Evolutionary conservation across 2,113 vertebrate species (phyloP).

Genomic region (Lipotes vexillifer): DNA sequence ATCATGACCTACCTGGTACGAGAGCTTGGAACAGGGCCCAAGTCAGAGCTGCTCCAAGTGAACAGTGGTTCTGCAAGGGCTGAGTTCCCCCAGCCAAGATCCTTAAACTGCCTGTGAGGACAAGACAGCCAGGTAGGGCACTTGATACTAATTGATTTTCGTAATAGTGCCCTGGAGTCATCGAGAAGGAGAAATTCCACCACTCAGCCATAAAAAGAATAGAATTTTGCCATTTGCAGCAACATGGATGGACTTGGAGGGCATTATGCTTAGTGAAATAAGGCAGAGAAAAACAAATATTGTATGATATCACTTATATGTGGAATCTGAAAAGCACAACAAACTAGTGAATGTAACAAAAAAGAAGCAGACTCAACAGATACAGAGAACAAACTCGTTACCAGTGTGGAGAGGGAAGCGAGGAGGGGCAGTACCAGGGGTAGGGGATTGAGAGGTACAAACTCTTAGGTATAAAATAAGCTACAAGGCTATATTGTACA

Average conservation of each 20-base stretch:
- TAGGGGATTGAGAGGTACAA: not conserved
- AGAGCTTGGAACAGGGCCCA: not conserved
- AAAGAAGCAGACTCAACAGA: not conserved
- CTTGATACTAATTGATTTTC: not conserved
- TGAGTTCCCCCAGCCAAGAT: not conserved
- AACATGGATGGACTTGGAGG: not conserved
- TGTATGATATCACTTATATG: not conserved
- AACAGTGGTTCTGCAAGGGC: not conserved
- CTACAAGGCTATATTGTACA: not conserved
- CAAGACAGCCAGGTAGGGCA: not conserved
- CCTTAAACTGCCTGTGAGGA: not conserved
- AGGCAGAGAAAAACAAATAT: not conserved
- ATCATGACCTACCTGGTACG: not conserved
- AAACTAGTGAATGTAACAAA: not conserved
- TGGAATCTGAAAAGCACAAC: not conserved
- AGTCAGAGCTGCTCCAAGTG: not conserved
- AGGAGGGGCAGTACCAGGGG: not conserved
- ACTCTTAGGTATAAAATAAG: not conserved
- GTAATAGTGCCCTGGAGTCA: not conserved
- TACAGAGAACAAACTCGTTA: not conserved
- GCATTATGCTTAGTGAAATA: not conserved
- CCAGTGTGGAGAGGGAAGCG: not conserved
- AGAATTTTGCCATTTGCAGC: not conserved
- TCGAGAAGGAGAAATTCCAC: not conserved
- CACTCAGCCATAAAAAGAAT: not conserved